Base-by-base conservation (phyloP, 2,113 vertebrate species). In the Nyctibius bracteatus region DNA sequence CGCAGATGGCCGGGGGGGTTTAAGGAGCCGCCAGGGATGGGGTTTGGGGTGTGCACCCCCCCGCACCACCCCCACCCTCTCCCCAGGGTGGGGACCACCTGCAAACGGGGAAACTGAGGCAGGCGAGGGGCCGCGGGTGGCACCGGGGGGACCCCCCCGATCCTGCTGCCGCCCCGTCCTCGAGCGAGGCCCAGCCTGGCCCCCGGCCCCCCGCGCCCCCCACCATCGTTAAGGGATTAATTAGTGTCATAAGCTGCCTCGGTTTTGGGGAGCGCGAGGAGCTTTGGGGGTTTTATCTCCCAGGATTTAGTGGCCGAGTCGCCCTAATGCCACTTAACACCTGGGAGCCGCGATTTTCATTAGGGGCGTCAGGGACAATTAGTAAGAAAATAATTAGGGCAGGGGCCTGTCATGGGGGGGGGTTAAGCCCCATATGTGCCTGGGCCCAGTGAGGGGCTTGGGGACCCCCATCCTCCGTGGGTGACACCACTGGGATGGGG, bases 241-340 rank as follows among this genome's bases (percentile, higher is more conserved):
- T 92, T 83, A 97, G 98, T 98, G 98, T 98, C 98, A 98, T 99
- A 99, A 99, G 96, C 98, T 96, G 95, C 98, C 98, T 98, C n/a
- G 98, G 98, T 98, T 98, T 96, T 98, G 96, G 85, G 98, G 98
- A 98, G 98, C 98, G 66, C 77, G 97, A 97, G 80, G 96, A 87
- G 98, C 98, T 98, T 98, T 96, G 92, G 73, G 89, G 93, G 94
- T 97, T 97, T 98, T 98, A 99, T 98, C 97, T 83, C 72, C 81
- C 24, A 92, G 96, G 97, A 97, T 98, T 98, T 98, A 55, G 81
- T 94, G 94, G 95, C 81, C 81, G 96, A 97, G 96, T 94, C 92
- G 41, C 82, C 68, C 94, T 96, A 97, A 98, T 92, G 97, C 97
- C 79, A 93, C 98, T 98, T 98, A 98, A 94, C 96, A 97, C 96